Evolutionary conservation across 2,113 vertebrate genomes (phyloP).

Genomic region (Notiomystis cincta): DNA sequence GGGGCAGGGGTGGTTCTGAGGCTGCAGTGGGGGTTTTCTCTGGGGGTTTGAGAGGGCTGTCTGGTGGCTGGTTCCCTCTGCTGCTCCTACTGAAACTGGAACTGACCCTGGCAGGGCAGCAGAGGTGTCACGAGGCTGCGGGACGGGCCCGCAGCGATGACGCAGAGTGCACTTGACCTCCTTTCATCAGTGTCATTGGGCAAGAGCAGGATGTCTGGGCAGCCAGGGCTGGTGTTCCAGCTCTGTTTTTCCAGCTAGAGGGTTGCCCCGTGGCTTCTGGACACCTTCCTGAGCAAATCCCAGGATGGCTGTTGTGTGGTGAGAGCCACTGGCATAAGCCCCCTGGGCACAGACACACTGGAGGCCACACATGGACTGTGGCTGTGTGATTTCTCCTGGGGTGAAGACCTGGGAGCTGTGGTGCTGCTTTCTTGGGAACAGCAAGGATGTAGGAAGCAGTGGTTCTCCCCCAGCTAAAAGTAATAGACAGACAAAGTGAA

Average conservation of each 20-base stretch:
- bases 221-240: neutral
- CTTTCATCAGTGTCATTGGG: neutral
- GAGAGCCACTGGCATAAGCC: neutral
- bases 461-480: neutral
- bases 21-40: neutral
- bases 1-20: too few relatives aligned
- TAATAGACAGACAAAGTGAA: accelerated
- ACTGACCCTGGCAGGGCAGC: neutral
- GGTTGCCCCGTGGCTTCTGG: accelerated
- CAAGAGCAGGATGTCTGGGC: neutral
- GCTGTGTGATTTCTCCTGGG: neutral
- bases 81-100: neutral
- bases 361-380: accelerated
- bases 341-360: accelerated
- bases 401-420: neutral
- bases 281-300: neutral
- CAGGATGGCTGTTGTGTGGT: accelerated
- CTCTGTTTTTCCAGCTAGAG: neutral
- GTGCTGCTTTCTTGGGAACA: neutral
- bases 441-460: neutral
- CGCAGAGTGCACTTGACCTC: neutral
- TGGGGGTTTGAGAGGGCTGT: neutral
- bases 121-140: neutral
- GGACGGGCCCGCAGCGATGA: neutral
- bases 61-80: neutral